Base-by-base conservation (phyloP, 2,888 invertebrate species). In the Axea sp. region DNA sequence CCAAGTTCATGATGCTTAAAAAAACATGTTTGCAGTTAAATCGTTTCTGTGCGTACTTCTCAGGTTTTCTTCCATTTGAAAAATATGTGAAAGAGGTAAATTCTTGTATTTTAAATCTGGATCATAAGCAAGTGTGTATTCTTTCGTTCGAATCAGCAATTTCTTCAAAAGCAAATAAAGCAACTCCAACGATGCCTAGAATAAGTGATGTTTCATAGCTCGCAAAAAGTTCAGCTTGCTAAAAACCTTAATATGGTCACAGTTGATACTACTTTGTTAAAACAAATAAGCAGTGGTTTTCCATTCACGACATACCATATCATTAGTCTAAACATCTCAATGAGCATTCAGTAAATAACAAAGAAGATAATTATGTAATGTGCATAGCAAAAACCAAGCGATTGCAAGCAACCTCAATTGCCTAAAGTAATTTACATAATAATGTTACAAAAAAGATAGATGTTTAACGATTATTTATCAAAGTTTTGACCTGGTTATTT, bases 171-270 rank as follows among this genome's bases (percentile, higher is more conserved):
- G 51, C 85, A 14, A 60, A 76, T 1, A 81, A 80, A 0, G 73
- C 76, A 14, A 75, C 30, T 11, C 75, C 77, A 12, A 53, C 77
- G 1, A 47, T 62, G 0, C 77, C 84, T 1, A 79, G 77, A 59
- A 82, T 87, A 69, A 35, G 76, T 0, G 73, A 73, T 7, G 28
- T 83, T 0, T 71, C 77, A 1, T 87, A 87, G 87, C 87, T 87
- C 0, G 85, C 87, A 0, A 57, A 75, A 43, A 77, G 80, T 24
- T 57, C 87, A n/a, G 55, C 82, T 0, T 86, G 1, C 43, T 85
- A 5, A 83, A 82, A 1, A 80, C 83, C 11, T 12, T 87, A 7
- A 85, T 0, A 71, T 80, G 0, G 87, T 87, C 11, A 82, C 84
- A 6, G 57, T 84, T 3, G 81, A 84, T 17, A 60, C 86, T 15